A percentile compares a stretch with the other conserved stretches of the same genome.
Conservation (phyloP, 2,113 vertebrate genomes). For the Athene noctua region DNA sequence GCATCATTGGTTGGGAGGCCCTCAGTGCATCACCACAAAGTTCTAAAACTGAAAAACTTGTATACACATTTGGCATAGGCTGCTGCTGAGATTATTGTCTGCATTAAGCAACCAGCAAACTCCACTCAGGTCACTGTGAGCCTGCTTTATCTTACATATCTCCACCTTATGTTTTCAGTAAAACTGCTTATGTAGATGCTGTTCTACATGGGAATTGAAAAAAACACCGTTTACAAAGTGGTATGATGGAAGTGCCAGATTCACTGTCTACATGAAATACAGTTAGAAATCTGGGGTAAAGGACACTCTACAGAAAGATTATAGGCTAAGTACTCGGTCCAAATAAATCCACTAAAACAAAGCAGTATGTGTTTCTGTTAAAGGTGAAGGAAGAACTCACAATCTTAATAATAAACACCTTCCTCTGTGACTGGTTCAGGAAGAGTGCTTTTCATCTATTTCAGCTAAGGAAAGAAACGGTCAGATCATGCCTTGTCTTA, state of each 20-base stretch:
- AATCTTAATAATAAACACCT: background rate
- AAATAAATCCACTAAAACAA: background rate
- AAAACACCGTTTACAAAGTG: background rate
- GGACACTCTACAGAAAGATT: background rate
- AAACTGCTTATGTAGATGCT: background rate
- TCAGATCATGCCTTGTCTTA: background rate
- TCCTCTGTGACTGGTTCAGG: background rate
- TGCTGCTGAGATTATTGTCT: background rate
- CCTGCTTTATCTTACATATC: background rate
- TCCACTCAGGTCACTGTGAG: background rate
- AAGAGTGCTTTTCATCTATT: background rate
- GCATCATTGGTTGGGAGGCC: background rate
- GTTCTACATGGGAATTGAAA: background rate
- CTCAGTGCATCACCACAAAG: background rate
- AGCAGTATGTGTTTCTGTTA: fast-evolving
- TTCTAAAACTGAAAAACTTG: background rate
- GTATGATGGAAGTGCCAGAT: background rate
- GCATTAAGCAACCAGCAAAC: background rate
- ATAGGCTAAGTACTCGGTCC: background rate
- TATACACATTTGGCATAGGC: background rate
- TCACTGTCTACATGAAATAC: background rate
- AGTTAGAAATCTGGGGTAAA: background rate
- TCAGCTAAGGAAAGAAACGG: background rate
- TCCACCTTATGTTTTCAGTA: background rate
- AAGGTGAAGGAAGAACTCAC: background rate